Conservation (phyloP, 2,888 invertebrate genomes). For the Chrysotoxum bicinctum region DNA sequence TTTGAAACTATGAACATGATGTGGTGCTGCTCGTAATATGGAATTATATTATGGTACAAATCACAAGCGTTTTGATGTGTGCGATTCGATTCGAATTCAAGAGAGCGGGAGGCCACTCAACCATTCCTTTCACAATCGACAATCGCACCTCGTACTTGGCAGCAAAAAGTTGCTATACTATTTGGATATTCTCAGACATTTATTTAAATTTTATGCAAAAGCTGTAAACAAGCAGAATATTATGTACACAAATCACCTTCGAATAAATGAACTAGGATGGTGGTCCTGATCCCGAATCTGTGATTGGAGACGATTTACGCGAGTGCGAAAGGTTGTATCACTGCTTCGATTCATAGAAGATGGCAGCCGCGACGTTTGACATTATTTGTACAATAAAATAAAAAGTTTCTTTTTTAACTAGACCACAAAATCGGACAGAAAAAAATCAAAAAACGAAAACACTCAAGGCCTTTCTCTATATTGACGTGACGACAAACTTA, state of each 20-base stretch:
- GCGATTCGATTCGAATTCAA: slow-evolving; percentile 50
- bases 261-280: slow-evolving; percentile 47
- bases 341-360: slow-evolving; percentile 63
- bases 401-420: slow-evolving; percentile 58
- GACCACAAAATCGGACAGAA: slow-evolving; percentile 60
- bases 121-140: slow-evolving; percentile 68
- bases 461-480: slow-evolving; percentile 64
- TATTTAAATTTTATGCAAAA: not conserved
- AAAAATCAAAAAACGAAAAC: slow-evolving; percentile 66
- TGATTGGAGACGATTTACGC: slow-evolving; percentile 54
- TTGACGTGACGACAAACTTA: slow-evolving; percentile 61
- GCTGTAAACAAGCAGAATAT: not conserved
- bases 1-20: slow-evolving; percentile 29
- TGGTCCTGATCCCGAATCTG: slow-evolving; percentile 36
- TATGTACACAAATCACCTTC: slow-evolving; percentile 62
- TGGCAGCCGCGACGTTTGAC: slow-evolving; percentile 48
- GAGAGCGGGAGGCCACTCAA: slow-evolving; percentile 69
- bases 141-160: slow-evolving; percentile 48
- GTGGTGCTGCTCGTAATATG: slow-evolving; percentile 26
- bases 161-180: slow-evolving; percentile 38
- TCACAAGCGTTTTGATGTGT: slow-evolving; percentile 58
- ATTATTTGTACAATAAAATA: slow-evolving; percentile 35
- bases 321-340: slow-evolving; percentile 61
- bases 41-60: slow-evolving; percentile 46
- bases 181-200: slow-evolving; percentile 38